Evolutionary conservation across 2,888 invertebrate genomes (phyloP).

Genomic region (Tigriopus californicus): DNA sequence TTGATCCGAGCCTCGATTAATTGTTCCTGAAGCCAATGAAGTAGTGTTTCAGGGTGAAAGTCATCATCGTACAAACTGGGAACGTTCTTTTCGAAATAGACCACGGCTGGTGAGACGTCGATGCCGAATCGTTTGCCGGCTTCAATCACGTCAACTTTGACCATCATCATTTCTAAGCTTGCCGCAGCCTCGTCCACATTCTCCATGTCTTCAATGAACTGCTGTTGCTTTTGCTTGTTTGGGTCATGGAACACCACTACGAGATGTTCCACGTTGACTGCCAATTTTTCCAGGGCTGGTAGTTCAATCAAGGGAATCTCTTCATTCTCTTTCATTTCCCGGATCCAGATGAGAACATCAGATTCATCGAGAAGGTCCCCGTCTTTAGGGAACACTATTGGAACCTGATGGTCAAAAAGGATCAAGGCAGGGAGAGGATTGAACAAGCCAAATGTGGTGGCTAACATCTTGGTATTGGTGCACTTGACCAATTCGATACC

Average conservation of each 20-base stretch:
- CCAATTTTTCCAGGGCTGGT: background rate
- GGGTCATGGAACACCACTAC: slow-evolving; percentile 13
- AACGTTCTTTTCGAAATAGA: slow-evolving; percentile 81
- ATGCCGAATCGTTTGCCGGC: slow-evolving; percentile 70
- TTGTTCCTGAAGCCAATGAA: slow-evolving; percentile 77
- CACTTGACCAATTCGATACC: slow-evolving; percentile 81
- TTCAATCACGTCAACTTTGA: slow-evolving; percentile 68
- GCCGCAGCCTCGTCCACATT: slow-evolving; percentile 86
- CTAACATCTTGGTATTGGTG: slow-evolving; percentile 45
- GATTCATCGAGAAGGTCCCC: slow-evolving; percentile 5
- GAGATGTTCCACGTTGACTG: slow-evolving; percentile 4
- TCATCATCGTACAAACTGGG: slow-evolving; percentile 76
- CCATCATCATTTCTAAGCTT: slow-evolving; percentile 75
- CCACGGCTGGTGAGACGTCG: slow-evolving; percentile 59
- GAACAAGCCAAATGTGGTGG: slow-evolving; percentile 51
- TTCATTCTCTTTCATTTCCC: slow-evolving; percentile 1
- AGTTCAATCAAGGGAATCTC: background rate
- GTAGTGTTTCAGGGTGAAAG: slow-evolving; percentile 27
- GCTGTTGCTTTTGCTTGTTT: slow-evolving; percentile 21
- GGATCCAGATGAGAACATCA: slow-evolving; percentile 3
- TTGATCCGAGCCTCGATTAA: slow-evolving; percentile 67
- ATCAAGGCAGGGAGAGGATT: slow-evolving; percentile 60
- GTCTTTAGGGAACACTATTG: slow-evolving; percentile 17
- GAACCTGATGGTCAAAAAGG: slow-evolving; percentile 41
- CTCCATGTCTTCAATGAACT: slow-evolving; percentile 64